These are phyloP conservation scores for Lasius platythorax DNA, from an alignment of 2,888 invertebrate genomes.

Conservation along the genomic window DNA sequence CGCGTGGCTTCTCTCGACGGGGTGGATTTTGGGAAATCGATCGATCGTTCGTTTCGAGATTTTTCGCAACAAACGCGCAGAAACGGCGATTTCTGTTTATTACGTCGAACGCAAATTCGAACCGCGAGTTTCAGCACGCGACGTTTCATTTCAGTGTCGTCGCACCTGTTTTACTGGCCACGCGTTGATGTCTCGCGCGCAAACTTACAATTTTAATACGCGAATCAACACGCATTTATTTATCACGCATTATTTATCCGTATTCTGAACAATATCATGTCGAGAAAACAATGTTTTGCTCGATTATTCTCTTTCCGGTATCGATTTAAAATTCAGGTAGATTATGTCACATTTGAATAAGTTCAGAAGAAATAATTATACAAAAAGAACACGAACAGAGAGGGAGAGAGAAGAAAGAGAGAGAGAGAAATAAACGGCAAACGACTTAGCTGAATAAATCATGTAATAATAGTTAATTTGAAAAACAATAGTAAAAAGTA, in stretches of 20 bases:
- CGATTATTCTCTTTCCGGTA: neutral
- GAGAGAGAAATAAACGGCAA: neutral
- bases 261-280: neutral
- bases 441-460: neutral
- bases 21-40: slow-evolving; percentile 13
- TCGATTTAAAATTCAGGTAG: neutral
- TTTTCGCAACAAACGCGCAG: neutral
- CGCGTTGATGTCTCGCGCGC: slow-evolving; percentile 23
- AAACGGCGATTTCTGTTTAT: neutral
- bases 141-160: neutral
- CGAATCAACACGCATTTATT: neutral
- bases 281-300: neutral
- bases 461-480: neutral
- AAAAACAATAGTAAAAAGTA: neutral
- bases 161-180: slow-evolving; percentile 45
- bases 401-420: neutral
- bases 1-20: neutral
- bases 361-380: neutral
- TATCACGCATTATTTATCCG: neutral
- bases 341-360: neutral
- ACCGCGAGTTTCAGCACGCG: neutral
- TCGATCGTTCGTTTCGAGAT: neutral
- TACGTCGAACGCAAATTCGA: neutral
- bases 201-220: no score
- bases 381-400: neutral